Percentiles rank a stretch among this genome's conserved stretches.
These are phyloP conservation scores for Pangasius sanitwongsei DNA, from an alignment of 2,797 vertebrate genomes.

Conservation along the genomic window DNA sequence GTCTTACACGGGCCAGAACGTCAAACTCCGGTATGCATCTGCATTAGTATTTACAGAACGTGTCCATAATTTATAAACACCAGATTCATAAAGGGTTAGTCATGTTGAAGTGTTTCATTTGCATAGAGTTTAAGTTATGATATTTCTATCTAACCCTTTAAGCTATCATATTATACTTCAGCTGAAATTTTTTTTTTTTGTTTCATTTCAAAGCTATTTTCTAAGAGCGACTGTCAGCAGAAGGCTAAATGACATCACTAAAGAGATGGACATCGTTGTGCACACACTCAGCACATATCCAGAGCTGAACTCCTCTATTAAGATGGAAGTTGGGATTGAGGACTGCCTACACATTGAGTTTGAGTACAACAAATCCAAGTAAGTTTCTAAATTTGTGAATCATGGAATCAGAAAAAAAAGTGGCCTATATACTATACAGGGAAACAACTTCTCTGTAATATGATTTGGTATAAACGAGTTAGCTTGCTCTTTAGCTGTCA, in stretches of 20 bases:
- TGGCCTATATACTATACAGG: not conserved
- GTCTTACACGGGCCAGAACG: slow-evolving; percentile 98
- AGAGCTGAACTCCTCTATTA: slow-evolving; percentile 97
- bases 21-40: slow-evolving; percentile 86
- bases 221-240: slow-evolving; percentile 94
- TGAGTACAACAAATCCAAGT: slow-evolving; percentile 99
- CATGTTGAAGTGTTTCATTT: not conserved
- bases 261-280: slow-evolving; percentile 98
- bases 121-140: not conserved
- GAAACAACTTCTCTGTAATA: not conserved
- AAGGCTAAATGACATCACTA: slow-evolving; percentile 93
- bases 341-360: slow-evolving; percentile 99
- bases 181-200: slow-evolving; percentile 10
- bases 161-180: not conserved
- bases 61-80: not conserved
- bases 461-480: not conserved
- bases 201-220: slow-evolving; percentile 84
- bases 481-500: not conserved
- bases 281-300: slow-evolving; percentile 97
- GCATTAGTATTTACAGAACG: too few species aligned
- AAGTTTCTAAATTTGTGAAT: slow-evolving; percentile 62
- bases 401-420: not conserved
- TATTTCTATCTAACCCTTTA: not conserved
- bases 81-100: not conserved
- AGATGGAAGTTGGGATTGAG: slow-evolving; percentile 99